Conservation (phyloP, 1,140 invertebrate species). For the Chironomus tepperi region DNA sequence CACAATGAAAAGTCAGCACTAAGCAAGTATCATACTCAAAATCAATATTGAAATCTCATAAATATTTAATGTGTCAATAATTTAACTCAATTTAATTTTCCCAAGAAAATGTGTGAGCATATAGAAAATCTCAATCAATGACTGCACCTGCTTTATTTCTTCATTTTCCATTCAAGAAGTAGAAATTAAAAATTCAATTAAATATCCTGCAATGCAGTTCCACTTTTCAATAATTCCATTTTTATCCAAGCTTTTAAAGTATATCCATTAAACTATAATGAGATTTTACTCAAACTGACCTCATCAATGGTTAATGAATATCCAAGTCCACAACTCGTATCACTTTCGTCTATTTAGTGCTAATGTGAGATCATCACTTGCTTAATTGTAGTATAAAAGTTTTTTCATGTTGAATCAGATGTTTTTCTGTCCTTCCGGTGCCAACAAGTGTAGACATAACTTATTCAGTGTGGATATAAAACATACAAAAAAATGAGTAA, state of each 20-base stretch:
- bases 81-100: neutral
- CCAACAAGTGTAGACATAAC: neutral
- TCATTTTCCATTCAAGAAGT: neutral
- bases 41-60: neutral
- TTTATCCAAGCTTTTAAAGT: neutral
- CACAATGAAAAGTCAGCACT: too few species aligned
- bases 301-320: too few species aligned
- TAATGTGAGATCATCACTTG: too few species aligned
- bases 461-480: too few species aligned
- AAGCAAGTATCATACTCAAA: too few species aligned
- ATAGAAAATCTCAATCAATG: neutral
- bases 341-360: too few species aligned
- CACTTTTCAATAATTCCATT: neutral
- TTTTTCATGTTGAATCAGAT: too few species aligned
- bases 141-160: neutral
- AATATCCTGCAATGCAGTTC: neutral
- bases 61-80: slow-evolving; percentile 14
- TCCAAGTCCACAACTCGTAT: too few species aligned
- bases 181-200: slow-evolving; percentile 10
- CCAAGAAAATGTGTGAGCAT: neutral
- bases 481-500: too few species aligned
- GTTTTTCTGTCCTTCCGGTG: neutral
- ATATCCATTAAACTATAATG: neutral
- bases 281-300: neutral
- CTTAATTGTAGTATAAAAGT: too few species aligned